Base-by-base conservation (phyloP, 1,140 invertebrate species). In the Melitaea cinxia region DNA sequence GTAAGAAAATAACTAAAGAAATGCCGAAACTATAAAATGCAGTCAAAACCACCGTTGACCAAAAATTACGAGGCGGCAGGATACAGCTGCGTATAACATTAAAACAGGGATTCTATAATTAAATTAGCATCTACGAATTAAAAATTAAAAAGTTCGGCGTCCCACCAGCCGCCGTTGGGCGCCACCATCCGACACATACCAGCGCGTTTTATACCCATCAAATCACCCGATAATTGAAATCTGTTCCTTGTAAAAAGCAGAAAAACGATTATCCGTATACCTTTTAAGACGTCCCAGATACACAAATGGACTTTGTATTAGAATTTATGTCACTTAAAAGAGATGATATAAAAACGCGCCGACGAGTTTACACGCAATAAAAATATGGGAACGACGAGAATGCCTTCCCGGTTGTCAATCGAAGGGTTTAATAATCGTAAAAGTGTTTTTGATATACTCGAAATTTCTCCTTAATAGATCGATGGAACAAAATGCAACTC, bases 241-340 rank as follows among this genome's bases (percentile, higher is more conserved):
- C 82, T 88, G 88, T 87, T 88, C 83, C 83, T 84, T 90, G 83
- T 88, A 90, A 90, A 89, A 88, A 86, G 82, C 83, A 88, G 83
- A 88, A 86, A 87, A 88, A 88, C 85, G 84, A 90, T 90, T 90
- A 90, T 84, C 80, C 84, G 76, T 68, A 79, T 90, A 85, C 88
- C 88, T 90, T 88, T 90, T 90, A 90, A 88, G 85, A 86, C 80
- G 82, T 84, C 84, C 81, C 85, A 90, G 87, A 90, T 88, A 90
- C 85, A 90, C 85, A 88, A 88, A 88, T 90, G 88, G 88, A 88
- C 81, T 85, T 82, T 88, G 88, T 88, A 90, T 90, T 90, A 90
- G 85, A 90, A 90, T 90, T 90, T 90, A 90, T 90, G 88, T 90
- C 85, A 87, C 88, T 87, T 90, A 88, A 83, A 82, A 78, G 82